A percentile compares a stretch with the other conserved stretches of the same genome.
These are phyloP conservation scores for Tetragonula clypearis DNA, from an alignment of 1,140 invertebrate species.

Conservation along the genomic window DNA sequence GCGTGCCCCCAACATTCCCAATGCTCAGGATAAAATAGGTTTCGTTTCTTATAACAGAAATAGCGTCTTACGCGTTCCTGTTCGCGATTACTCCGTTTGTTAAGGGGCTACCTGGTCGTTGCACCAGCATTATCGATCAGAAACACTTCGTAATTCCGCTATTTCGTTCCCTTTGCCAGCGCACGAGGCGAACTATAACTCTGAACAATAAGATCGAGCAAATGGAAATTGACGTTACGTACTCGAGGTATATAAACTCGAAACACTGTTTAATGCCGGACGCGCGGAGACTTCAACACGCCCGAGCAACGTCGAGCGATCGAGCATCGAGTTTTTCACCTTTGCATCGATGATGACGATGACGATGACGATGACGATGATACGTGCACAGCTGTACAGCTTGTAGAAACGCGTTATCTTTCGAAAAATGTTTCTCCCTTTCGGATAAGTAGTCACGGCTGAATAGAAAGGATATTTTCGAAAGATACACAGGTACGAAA, in stretches of 20 bases:
- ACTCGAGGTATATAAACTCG: neutral
- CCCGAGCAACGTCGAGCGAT: neutral
- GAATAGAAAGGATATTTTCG: neutral
- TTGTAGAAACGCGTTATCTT: no score
- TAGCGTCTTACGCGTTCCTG: neutral
- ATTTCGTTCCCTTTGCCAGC: conserved; percentile 11
- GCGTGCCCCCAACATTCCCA: neutral
- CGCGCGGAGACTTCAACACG: conserved; percentile 19
- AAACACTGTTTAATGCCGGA: neutral
- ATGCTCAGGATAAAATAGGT: no score
- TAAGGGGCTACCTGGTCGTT: conserved; percentile 32
- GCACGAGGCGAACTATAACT: no score
- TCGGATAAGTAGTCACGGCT: no score
- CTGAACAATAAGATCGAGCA: neutral
- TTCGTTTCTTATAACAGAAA: neutral
- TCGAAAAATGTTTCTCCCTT: no score
- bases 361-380: no score
- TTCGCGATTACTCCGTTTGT: conserved; percentile 1
- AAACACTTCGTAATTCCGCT: conserved; percentile 8
- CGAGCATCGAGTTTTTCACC: neutral
- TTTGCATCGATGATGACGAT: neutral
- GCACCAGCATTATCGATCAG: conserved; percentile 47
- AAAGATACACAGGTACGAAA: no score
- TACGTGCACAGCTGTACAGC: no score
- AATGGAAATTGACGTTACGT: neutral